Evolutionary conservation across 1,140 invertebrate species (phyloP), one percentile per base, ranked within the genome.

Genomic region (Sycophaga agraensis): DNA sequence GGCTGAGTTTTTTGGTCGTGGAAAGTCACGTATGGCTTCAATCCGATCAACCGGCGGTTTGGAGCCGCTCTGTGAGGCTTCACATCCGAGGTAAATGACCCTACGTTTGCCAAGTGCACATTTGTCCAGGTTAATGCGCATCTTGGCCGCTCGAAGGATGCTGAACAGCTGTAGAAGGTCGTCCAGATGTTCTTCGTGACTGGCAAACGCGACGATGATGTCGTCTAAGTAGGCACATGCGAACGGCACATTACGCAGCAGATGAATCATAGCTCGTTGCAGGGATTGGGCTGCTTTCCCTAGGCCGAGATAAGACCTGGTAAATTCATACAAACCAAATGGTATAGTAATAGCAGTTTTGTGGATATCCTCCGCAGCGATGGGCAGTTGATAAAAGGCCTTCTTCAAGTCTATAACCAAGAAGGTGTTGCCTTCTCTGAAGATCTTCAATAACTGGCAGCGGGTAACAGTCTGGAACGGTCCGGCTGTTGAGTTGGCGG

Each of bases 41-140:
- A 73, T 59, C 26, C 45, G 49, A 5, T 64, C 62, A 0, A 40
- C 19, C 2, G 43, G 34, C 1, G 68, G 68, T 17, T 35, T 45
- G 4, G 64, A 50, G 0, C 63, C 64, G 0, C 60, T 21, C 0
- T n/a, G 16, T 12, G 35, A 42, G 9, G 60, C 54, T 0, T 28
- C 12, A 31, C 75, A 69, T 8, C 75, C 75, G 14, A 76, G 60
- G 48, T 75, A 77, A 2, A 34, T 48, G 6, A 77, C 59, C 17
- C 69, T 64, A 1, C 63, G 26, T 8, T 50, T 51, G 12, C 53
- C 40, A 21, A 55, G 34, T 0, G 34, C 17, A n/a, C 53, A 55
- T 34, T 55, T 43, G 2, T 1, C 48, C 1, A 16, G 48, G 12
- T 50, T 50, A 4, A 50, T 19, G 1, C 8, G 6, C 7, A 50